A percentile compares a stretch with the other conserved stretches of the same genome.
Conservation (phyloP, 1,140 invertebrate species). For the Probaryconus sp. region DNA sequence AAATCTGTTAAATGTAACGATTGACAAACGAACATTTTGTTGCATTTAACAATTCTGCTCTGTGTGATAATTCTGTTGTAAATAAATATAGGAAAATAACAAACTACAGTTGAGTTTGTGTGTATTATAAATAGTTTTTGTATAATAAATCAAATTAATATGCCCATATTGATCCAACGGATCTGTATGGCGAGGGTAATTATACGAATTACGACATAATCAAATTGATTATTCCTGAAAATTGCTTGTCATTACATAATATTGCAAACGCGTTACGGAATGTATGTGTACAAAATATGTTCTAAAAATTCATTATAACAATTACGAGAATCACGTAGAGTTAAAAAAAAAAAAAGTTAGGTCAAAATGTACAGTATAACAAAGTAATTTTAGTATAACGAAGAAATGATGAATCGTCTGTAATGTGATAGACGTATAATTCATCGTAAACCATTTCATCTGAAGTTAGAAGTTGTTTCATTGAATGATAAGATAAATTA, state of each 20-base stretch:
- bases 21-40: too few species aligned
- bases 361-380: slow-evolving; percentile 44
- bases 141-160: slow-evolving; percentile 17
- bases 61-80: too few species aligned
- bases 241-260: slow-evolving; percentile 45
- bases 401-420: background rate
- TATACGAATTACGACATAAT: slow-evolving; percentile 55
- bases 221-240: slow-evolving; percentile 51
- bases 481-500: too few species aligned
- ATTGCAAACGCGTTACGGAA: slow-evolving; percentile 27
- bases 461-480: slow-evolving; percentile 6
- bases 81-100: too few species aligned
- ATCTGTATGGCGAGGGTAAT: slow-evolving; percentile 33
- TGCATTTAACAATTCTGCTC: too few species aligned
- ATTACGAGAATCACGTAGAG: slow-evolving; percentile 35
- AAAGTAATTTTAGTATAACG: slow-evolving; percentile 14
- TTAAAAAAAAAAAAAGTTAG: slow-evolving; percentile 14
- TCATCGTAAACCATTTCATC: slow-evolving; percentile 15
- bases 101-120: slow-evolving; percentile 32
- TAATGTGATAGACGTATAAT: too few species aligned
- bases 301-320: slow-evolving; percentile 31
- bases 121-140: slow-evolving; percentile 46
- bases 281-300: slow-evolving; percentile 50
- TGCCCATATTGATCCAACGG: slow-evolving; percentile 15
- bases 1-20: too few species aligned